Conservation (phyloP, 2,888 invertebrate genomes). For the Augiades crinisus region DNA sequence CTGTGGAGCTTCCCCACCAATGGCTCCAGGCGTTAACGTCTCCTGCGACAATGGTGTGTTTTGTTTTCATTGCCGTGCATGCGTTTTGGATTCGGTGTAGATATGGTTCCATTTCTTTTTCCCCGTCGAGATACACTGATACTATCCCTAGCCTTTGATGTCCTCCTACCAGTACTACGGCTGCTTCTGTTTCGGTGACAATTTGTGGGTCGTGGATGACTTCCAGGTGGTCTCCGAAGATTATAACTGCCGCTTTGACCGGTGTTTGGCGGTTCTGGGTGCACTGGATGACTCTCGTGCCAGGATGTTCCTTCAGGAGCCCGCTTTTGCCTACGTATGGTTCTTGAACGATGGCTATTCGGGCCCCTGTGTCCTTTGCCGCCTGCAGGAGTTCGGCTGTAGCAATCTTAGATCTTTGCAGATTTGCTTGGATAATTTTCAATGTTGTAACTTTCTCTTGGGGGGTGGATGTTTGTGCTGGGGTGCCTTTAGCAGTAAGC, state of each 20-base stretch:
- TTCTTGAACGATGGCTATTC: no score
- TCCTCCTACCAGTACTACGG: not conserved
- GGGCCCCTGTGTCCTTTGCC: not conserved
- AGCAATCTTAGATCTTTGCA: slow-evolving; percentile 15
- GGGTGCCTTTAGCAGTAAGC: no score
- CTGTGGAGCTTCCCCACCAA: not conserved
- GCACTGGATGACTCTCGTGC: not conserved
- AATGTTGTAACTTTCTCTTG: no score
- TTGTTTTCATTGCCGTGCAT: not conserved
- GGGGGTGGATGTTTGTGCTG: no score
- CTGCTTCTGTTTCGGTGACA: not conserved
- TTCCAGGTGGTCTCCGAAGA: not conserved
- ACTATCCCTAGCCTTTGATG: not conserved
- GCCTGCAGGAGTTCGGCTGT: slow-evolving; percentile 6
- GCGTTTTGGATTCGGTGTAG: not conserved
- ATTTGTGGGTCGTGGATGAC: not conserved
- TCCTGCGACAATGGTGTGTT: not conserved
- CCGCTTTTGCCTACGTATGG: no score
- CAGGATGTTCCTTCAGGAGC: no score
- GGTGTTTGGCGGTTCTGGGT: not conserved
- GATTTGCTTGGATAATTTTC: slow-evolving; percentile 19
- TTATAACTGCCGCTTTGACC: not conserved
- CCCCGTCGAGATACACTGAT: not conserved
- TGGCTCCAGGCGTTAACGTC: not conserved
- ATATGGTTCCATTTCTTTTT: not conserved